Evolutionary conservation across 2,797 vertebrate species (phyloP).

Genomic region (Antrozous pallidus): DNA sequence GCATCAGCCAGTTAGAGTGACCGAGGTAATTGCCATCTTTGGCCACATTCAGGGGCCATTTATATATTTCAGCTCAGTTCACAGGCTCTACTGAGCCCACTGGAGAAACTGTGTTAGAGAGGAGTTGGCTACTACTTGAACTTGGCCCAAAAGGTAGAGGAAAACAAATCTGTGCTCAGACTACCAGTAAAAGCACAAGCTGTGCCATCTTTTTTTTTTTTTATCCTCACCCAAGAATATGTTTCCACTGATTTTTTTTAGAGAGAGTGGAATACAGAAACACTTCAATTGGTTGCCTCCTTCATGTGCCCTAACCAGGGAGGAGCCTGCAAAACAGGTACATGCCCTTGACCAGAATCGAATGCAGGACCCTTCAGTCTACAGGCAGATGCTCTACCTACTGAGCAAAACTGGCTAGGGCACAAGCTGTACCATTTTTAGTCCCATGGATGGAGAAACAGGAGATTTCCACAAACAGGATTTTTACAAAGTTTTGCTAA

Average conservation of each 20-base stretch:
- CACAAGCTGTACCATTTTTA: neutral
- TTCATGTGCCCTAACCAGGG: too few species aligned
- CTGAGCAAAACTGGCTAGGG: too few species aligned
- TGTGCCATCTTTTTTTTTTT: neutral
- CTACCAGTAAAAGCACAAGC: neutral
- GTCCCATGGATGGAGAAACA: neutral
- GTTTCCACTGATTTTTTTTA: too few species aligned
- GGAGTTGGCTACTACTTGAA: neutral
- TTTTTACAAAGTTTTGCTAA: neutral
- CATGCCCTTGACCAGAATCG: too few species aligned
- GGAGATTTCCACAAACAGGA: neutral
- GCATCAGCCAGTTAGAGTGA: neutral
- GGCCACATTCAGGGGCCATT: neutral
- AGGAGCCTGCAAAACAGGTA: too few species aligned
- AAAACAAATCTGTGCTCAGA: slow-evolving; percentile 33
- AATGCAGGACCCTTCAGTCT: too few species aligned
- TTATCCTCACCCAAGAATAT: too few species aligned
- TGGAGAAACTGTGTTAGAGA: neutral
- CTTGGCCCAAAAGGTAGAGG: neutral
- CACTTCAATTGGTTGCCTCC: too few species aligned
- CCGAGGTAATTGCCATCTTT: neutral
- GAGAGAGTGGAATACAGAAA: too few species aligned
- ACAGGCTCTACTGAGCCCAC: neutral
- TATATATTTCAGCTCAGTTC: neutral
- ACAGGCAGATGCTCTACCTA: too few species aligned